These are phyloP conservation scores for Xiphophorus hellerii DNA, from an alignment of 2,113 vertebrate genomes.

Conservation along the genomic window DNA sequence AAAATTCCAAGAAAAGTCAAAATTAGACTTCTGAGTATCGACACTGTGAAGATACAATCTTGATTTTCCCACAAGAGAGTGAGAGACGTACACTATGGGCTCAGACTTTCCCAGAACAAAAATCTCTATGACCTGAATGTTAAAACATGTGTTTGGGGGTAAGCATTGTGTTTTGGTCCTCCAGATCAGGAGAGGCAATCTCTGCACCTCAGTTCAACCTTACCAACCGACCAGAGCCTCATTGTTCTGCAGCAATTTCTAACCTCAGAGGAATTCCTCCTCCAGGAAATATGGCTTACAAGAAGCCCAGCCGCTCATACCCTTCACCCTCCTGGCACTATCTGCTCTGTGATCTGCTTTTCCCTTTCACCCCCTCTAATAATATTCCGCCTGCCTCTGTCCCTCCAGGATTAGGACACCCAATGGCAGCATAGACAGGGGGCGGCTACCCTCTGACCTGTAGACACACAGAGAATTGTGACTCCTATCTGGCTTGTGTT, in stretches of 20 bases:
- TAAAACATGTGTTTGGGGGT: slow-evolving; percentile 28
- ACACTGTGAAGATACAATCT: slow-evolving; percentile 45
- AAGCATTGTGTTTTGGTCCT: slow-evolving; percentile 57
- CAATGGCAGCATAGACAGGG: slow-evolving; percentile 47
- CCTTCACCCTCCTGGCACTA: slow-evolving; percentile 51
- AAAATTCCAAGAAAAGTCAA: slow-evolving; percentile 11
- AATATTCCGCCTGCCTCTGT: slow-evolving; percentile 24
- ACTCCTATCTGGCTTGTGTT: slow-evolving; percentile 2
- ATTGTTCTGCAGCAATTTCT: slow-evolving; percentile 79
- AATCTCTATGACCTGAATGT: slow-evolving; percentile 38
- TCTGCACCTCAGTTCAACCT: slow-evolving; percentile 58
- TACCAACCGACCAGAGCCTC: slow-evolving; percentile 54
- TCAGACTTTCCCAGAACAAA: slow-evolving; percentile 36
- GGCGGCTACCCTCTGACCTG: slow-evolving; percentile 38
- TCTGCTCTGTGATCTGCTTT: slow-evolving; percentile 40
- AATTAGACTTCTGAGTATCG: slow-evolving; percentile 18
- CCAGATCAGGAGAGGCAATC: slow-evolving; percentile 58
- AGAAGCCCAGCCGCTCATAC: slow-evolving; percentile 60
- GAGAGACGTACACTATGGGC: slow-evolving; percentile 40
- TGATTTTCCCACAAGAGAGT: slow-evolving; percentile 45
- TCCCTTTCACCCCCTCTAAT: slow-evolving; percentile 45
- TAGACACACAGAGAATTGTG: slow-evolving; percentile 34
- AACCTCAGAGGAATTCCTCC: slow-evolving; percentile 80
- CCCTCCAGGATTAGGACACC: slow-evolving; percentile 49
- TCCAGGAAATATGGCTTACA: slow-evolving; percentile 82